phyloP scores from a whole-genome alignment of 2,888 invertebrate genomes.

The Malacosoma neustria region DNA sequence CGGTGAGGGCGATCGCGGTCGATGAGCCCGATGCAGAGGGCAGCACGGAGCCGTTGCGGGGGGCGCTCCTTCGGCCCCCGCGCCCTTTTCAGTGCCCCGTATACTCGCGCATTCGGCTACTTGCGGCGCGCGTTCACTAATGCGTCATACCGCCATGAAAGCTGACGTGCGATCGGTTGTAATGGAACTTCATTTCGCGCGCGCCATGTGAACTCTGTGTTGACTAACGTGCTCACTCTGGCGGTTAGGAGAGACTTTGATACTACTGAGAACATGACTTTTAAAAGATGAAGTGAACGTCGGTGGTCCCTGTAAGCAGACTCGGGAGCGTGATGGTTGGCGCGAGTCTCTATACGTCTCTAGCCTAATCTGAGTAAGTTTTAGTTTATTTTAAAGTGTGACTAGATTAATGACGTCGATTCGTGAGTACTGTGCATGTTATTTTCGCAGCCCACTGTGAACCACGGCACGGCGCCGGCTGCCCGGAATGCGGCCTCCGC shows the following conservation, averaged over 20 bases:
- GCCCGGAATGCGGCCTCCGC: conserved; percentile 65
- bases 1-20: conserved; percentile 65
- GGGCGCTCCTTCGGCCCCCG: conserved; percentile 38
- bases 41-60: conserved; percentile 54
- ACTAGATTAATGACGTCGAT: conserved; percentile 40
- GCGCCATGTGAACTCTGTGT: conserved; percentile 67
- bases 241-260: conserved; percentile 3
- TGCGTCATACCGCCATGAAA: conserved; percentile 64
- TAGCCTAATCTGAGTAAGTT: conserved; percentile 55
- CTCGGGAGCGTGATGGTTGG: conserved; percentile 41
- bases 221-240: conserved; percentile 33
- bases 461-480: conserved; percentile 45
- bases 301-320: conserved; percentile 37
- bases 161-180: conserved; percentile 46
- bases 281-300: conserved; percentile 42
- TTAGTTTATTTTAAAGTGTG: conserved; percentile 65
- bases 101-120: conserved; percentile 55
- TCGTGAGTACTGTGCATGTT: conserved; percentile 43
- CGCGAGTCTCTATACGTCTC: conserved; percentile 55
- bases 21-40: conserved; percentile 71
- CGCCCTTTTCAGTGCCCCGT: conserved; percentile 40
- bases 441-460: conserved; percentile 53
- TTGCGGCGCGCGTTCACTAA: conserved; percentile 72
- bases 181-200: conserved; percentile 43
- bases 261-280: conserved; percentile 15